Base-by-base conservation (phyloP, 2,113 vertebrate genomes). In the Mus spicilegus region DNA sequence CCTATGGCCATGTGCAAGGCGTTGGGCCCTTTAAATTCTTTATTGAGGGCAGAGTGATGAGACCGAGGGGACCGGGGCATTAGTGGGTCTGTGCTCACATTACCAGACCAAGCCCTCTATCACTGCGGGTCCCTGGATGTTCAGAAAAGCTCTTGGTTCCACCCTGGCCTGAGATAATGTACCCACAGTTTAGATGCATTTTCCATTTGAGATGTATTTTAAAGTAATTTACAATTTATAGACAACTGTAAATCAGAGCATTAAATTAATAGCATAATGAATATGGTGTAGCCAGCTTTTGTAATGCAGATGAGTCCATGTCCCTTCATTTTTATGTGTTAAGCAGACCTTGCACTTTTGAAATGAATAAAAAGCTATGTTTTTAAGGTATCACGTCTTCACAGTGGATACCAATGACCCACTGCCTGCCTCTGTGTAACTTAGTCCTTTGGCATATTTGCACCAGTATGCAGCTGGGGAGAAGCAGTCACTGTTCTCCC, bases 401-500 rank as follows among this genome's bases (percentile, higher is more conserved):
- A 2, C 1, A 10, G 12, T 3, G 56, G 81, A 28, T 6, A 9
- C 54, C 0, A 0, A 6, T 1, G 39, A 16, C 67, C 28, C 65
- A 67, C 65, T 67, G 65, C 12, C 10, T 0, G 9, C 14, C 46
- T 11, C 0, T 17, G 7, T 46, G 33, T 3, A 3, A 1, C 2
- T 70, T 89, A 11, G 1, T 0, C 12, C 26, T 1, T 0, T 4
- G 14, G 3, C 20, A 0, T 33, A 39, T 4, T 75, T 8, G 39
- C 1, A 0, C 75, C 30, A 3, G 65, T 1, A 0, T 3, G 12
- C 3, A 5, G 33, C 85, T 6, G 0, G 13, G 67, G 49, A 54
- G 54, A 54, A 54, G 54, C 54, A 39, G 1, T 1, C 54, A 12
- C 11, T 13, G 11, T 54, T 54, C 54, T 54, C 54, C 2, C 54